Conservation (phyloP, 2,888 invertebrate genomes). For the Dione juno region DNA sequence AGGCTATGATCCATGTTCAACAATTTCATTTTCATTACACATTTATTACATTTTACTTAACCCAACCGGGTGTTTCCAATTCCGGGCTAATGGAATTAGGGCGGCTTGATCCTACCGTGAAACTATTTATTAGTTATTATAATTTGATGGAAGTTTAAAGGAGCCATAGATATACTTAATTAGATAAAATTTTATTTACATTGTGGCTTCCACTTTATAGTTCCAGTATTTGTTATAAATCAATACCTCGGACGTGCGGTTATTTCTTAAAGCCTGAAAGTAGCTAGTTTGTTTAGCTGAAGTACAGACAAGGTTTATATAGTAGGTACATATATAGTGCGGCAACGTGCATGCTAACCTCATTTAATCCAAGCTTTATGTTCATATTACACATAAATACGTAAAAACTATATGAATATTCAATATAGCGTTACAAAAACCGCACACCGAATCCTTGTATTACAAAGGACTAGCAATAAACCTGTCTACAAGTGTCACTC, state of each 20-base stretch:
- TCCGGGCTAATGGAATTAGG: conserved; percentile 7
- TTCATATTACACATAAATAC: background rate
- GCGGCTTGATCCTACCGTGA: conserved; percentile 3
- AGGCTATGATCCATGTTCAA: conserved; percentile 61
- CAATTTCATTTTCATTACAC: conserved; percentile 49
- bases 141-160: background rate
- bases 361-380: background rate
- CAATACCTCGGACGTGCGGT: background rate
- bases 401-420: conserved; percentile 5
- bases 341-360: background rate
- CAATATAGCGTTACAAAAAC: conserved; percentile 16
- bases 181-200: background rate
- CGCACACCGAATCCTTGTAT: conserved; percentile 48
- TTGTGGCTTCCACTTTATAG: background rate
- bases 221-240: background rate
- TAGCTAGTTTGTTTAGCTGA: background rate
- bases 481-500: conserved; percentile 57
- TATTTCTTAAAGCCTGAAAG: background rate
- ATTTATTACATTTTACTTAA: conserved; percentile 31
- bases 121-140: conserved; percentile 18
- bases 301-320: background rate
- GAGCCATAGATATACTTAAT: background rate
- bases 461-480: conserved; percentile 28
- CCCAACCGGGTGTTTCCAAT: conserved; percentile 8
- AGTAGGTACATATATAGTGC: background rate